These are phyloP conservation scores for Drosophila pegasa DNA, from an alignment of 2,888 invertebrate genomes.

Conservation along the genomic window DNA sequence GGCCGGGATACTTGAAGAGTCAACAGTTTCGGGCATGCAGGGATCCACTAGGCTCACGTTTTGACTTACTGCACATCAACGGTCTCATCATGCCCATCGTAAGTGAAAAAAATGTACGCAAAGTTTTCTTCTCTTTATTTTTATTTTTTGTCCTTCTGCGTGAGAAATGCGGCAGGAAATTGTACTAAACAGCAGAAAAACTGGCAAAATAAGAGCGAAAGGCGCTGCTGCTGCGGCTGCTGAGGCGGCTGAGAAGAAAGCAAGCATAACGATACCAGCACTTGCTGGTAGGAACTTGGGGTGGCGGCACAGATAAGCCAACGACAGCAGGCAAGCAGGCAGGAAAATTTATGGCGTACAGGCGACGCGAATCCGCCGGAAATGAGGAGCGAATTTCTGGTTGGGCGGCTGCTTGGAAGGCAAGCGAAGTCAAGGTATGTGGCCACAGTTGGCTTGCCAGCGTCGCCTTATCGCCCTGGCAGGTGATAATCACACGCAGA, in stretches of 20 bases:
- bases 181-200: slow-evolving; percentile 67
- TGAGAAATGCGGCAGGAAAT: slow-evolving; percentile 74
- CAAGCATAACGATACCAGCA: slow-evolving; percentile 53
- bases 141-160: slow-evolving; percentile 28
- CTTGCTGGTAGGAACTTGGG: background rate
- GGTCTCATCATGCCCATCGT: slow-evolving; percentile 58
- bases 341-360: slow-evolving; percentile 73
- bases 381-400: slow-evolving; percentile 64
- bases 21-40: slow-evolving; percentile 44
- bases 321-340: slow-evolving; percentile 51
- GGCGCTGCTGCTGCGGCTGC: background rate
- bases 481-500: slow-evolving; percentile 71
- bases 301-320: slow-evolving; percentile 57
- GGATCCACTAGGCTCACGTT: slow-evolving; percentile 41
- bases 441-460: slow-evolving; percentile 20
- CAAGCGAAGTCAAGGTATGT: slow-evolving; percentile 14
- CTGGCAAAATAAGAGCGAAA: slow-evolving; percentile 42
- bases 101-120: slow-evolving; percentile 68
- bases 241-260: slow-evolving; percentile 41
- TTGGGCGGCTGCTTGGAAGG: slow-evolving; percentile 6
- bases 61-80: slow-evolving; percentile 71
- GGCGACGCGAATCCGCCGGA: slow-evolving; percentile 64
- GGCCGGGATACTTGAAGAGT: slow-evolving; percentile 45
- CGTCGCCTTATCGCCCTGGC: slow-evolving; percentile 45
- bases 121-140: too few species aligned